Evolutionary conservation across 2,888 invertebrate species (phyloP), one percentile per base, ranked within the genome.

Genomic region (Nomada hirtipes): DNA sequence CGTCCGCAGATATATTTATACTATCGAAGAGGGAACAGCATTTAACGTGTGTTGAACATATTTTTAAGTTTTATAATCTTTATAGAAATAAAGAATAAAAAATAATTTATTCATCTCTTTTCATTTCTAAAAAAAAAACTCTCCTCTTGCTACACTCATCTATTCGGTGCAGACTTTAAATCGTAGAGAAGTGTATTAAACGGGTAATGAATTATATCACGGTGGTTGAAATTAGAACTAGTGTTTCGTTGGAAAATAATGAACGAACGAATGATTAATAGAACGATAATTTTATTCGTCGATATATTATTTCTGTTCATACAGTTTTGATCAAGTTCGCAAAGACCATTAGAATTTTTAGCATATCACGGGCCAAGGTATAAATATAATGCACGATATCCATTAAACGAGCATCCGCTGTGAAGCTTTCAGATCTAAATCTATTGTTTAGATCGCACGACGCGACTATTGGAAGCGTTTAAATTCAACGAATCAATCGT

Each of bases 11-110:
- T 78, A 69, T 63, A 68, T 67, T 79, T 61, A 63, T 72, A 63
- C 10, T 13, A 44, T 42, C 13, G 26, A 26, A 44, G 57, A 61
- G 70, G 83, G 70, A 86, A 36, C 72, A 79, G 72, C 75, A 79
- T 78, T 86, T 89, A 86, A 88, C 65, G 76, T 60, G 74, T 65
- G 82, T 88, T 85, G 59, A 79, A 74, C 65, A 86, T 88, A 87
- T 86, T 87, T 90, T 88, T 88, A 90, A 88, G 86, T 91, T 91
- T 91, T 91, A 84, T 91, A 91, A 90, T 23, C 86, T 91, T 91
- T 91, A 82, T 91, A 91, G 79, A 85, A 91, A 89, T 90, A 90
- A 91, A 91, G n/a, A 67, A 70, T 67, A 64, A 29, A 75, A 74
- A 55, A 23, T 57, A 57, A 13, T 57, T 57, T 57, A 57, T 20